These are phyloP conservation scores for Piprites chloris DNA, from an alignment of 2,113 vertebrate genomes.

Conservation along the genomic window DNA sequence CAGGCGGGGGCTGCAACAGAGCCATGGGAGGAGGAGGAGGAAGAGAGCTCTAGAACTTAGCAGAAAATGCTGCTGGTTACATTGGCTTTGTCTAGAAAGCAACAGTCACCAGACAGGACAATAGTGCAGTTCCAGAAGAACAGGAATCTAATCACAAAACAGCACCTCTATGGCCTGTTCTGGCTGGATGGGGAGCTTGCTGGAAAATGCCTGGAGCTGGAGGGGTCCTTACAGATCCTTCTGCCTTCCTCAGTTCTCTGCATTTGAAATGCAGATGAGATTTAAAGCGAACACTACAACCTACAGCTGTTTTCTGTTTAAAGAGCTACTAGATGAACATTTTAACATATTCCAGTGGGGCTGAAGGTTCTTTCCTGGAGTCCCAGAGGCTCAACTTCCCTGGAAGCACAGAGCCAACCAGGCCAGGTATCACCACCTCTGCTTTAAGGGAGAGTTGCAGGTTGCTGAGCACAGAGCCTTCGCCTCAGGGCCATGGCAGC, in stretches of 20 bases:
- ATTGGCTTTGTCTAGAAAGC: not conserved
- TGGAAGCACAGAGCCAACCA: not conserved
- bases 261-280: not conserved
- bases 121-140: not conserved
- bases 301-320: not conserved
- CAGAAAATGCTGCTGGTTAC: not conserved
- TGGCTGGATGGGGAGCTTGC: not conserved
- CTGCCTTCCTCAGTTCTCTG: not conserved
- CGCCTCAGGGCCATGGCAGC: fast-evolving
- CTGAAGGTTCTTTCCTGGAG: not conserved
- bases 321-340: not conserved
- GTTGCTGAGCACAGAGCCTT: not conserved
- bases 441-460: not conserved
- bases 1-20: not conserved
- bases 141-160: not conserved
- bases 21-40: not conserved
- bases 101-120: not conserved
- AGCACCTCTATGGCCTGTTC: not conserved
- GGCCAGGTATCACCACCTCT: not conserved
- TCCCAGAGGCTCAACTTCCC: not conserved
- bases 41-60: not conserved
- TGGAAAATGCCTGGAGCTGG: not conserved
- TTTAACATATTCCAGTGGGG: not conserved
- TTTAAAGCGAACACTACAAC: not conserved
- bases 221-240: not conserved